Evolutionary conservation across 2,113 vertebrate genomes (phyloP), one percentile per base, ranked within the genome.

Genomic region (Tupaia tana): DNA sequence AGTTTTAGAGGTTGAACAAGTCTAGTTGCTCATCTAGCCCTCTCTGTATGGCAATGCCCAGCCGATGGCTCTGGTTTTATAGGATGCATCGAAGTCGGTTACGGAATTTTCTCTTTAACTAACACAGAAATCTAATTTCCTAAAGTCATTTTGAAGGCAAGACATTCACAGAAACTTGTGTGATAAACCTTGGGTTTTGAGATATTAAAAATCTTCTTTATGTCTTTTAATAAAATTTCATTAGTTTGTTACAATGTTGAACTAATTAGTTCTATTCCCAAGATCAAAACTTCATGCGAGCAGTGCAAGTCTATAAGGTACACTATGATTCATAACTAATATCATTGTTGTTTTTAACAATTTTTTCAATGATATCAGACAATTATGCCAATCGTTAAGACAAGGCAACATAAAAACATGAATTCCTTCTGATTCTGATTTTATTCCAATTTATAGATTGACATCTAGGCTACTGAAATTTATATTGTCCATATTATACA

Each of bases 191-290:
- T 86, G 11, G 6, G 67, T 86, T 86, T 69, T 34, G 61, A 90
- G 27, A 74, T 74, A 67, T 29, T 90, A 90, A 93, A 86, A 81
- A 83, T 75, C 14, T 69, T 85, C 59, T 34, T 34, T 84, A 59
- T 69, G 7, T 59, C 29, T 80, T 78, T 74, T 79, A 64, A 63
- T 70, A 66, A 74, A 31, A 7, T 89, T 81, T 66, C 1, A 70
- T 92, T 84, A 73, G 61, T 86, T 90, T 61, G 18, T 66, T 86
- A 74, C 19, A 29, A 9, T 80, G 56, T 34, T n/a, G 3, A 90
- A 75, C 61, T 81, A 81, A 93, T 86, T 81, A 80, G 74, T 69
- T 78, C 67, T 90, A 93, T 90, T 63, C 29, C 34, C 66, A 86
- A 78, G 56, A 73, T 19, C 43, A 85, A 88, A 90, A 81, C 4